A percentile compares a stretch with the other conserved stretches of the same genome.
Conservation (phyloP, 1,140 invertebrate genomes). For the Neoseiulus cucumeris region DNA sequence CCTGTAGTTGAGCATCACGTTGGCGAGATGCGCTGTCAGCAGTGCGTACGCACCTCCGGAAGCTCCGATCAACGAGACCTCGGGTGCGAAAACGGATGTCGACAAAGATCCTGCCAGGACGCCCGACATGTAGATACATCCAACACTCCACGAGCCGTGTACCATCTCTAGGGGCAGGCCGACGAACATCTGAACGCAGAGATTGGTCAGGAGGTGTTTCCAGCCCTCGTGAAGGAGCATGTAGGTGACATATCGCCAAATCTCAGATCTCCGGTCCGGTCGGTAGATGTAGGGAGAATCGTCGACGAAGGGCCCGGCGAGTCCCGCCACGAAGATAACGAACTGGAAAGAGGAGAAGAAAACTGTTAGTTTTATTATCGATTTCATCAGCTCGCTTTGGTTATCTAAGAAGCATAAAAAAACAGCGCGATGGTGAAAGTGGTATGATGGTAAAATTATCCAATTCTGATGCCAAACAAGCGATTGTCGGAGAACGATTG, state of each 20-base stretch:
- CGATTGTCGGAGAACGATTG: background rate
- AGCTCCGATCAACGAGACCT: slow-evolving; percentile 77
- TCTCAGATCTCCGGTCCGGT: slow-evolving; percentile 66
- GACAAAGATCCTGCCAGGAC: slow-evolving; percentile 73
- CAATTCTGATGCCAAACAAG: too few relatives aligned
- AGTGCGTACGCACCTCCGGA: slow-evolving; percentile 78
- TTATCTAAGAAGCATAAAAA: too few relatives aligned
- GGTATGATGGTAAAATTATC: too few relatives aligned
- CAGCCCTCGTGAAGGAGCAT: slow-evolving; percentile 88
- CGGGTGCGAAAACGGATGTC: slow-evolving; percentile 80
- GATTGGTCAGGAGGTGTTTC: slow-evolving; percentile 83
- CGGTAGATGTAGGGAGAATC: slow-evolving; percentile 83
- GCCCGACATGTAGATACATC: slow-evolving; percentile 75
- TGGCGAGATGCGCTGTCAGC: slow-evolving; percentile 77
- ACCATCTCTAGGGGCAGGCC: slow-evolving; percentile 89
- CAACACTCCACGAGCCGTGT: slow-evolving; percentile 71
- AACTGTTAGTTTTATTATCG: background rate
- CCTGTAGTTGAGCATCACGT: slow-evolving; percentile 83
- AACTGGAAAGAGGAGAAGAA: slow-evolving; percentile 40
- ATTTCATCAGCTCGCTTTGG: too few relatives aligned
- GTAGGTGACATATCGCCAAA: slow-evolving; percentile 85
- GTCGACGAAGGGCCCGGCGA: slow-evolving; percentile 55
- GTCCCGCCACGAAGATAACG: slow-evolving; percentile 49
- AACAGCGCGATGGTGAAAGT: too few relatives aligned
- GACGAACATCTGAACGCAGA: slow-evolving; percentile 69